Evolutionary conservation across 2,888 invertebrate genomes (phyloP).

Genomic region (Orthosia incerta): DNA sequence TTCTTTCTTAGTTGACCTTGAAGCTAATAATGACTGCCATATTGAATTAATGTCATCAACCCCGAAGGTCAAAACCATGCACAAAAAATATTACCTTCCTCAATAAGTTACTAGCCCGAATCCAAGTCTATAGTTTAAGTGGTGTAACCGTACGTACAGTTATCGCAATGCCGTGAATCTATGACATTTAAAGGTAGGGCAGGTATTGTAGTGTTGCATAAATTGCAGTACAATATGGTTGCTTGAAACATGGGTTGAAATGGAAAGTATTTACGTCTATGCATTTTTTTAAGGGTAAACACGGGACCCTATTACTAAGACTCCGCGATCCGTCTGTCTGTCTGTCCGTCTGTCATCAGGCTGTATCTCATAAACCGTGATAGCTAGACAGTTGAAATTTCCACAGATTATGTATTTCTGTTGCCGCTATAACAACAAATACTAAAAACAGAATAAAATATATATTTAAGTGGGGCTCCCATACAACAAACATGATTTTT

Average conservation of each 20-base stretch:
- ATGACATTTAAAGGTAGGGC: conserved; percentile 27
- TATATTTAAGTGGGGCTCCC: no score
- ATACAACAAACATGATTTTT: no score
- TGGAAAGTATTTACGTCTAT: no score
- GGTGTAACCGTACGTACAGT: conserved; percentile 30
- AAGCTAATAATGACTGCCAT: conserved; percentile 14
- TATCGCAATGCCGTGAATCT: conserved; percentile 35
- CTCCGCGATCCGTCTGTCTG: no score
- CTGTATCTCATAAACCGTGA: no score
- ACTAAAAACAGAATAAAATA: no score
- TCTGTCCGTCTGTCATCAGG: no score
- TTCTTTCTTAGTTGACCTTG: conserved; percentile 1
- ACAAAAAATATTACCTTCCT: conserved; percentile 30
- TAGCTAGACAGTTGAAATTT: no score
- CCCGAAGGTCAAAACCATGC: conserved; percentile 12
- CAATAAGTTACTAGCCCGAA: conserved; percentile 17
- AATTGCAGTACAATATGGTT: neutral
- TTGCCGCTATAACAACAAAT: no score
- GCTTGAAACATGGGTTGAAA: neutral
- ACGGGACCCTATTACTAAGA: no score
- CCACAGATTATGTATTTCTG: no score
- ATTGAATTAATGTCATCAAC: conserved; percentile 13
- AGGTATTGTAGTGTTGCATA: conserved; percentile 27
- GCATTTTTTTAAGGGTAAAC: no score
- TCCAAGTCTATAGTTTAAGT: conserved; percentile 57